Percentiles rank a stretch among this genome's conserved stretches.
These are phyloP conservation scores for Apamea epomidion DNA, from an alignment of 2,888 invertebrate species.

Conservation along the genomic window DNA sequence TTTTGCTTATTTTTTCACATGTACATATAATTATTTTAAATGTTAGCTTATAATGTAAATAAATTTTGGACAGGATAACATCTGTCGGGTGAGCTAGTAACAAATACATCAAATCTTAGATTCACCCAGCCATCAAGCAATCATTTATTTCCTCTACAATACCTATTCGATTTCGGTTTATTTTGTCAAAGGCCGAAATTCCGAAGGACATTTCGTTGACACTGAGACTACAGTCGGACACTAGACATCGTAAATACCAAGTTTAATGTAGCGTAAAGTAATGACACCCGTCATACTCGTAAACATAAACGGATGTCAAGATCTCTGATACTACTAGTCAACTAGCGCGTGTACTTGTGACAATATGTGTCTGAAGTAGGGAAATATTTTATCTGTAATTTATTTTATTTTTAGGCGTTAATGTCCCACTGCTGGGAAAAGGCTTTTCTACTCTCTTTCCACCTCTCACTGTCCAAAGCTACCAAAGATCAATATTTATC, in stretches of 20 bases:
- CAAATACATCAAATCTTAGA: not conserved
- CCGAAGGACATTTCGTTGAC: not conserved
- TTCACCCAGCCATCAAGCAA: not conserved
- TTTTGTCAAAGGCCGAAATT: not conserved
- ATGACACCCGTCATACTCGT: constrained; percentile 42
- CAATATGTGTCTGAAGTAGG: not conserved
- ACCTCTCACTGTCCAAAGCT: no score
- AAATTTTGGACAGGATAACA: not conserved
- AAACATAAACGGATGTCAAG: constrained; percentile 44
- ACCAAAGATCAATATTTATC: no score
- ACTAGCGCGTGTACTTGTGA: constrained; percentile 7
- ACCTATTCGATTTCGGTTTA: constrained; percentile 7
- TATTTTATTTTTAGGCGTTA: not conserved
- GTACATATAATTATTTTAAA: no score
- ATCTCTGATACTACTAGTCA: constrained; percentile 7
- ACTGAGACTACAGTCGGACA: not conserved
- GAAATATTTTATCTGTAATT: not conserved
- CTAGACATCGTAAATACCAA: constrained; percentile 40
- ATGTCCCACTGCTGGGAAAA: not conserved
- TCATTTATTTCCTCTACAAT: not conserved
- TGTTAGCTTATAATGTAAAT: no score
- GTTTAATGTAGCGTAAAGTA: constrained; percentile 47
- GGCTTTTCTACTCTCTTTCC: not conserved
- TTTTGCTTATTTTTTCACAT: no score
- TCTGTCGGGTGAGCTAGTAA: not conserved